Evolutionary conservation across 2,113 vertebrate genomes (phyloP), one percentile per base, ranked within the genome.

Genomic region (Onychostruthus taczanowskii): DNA sequence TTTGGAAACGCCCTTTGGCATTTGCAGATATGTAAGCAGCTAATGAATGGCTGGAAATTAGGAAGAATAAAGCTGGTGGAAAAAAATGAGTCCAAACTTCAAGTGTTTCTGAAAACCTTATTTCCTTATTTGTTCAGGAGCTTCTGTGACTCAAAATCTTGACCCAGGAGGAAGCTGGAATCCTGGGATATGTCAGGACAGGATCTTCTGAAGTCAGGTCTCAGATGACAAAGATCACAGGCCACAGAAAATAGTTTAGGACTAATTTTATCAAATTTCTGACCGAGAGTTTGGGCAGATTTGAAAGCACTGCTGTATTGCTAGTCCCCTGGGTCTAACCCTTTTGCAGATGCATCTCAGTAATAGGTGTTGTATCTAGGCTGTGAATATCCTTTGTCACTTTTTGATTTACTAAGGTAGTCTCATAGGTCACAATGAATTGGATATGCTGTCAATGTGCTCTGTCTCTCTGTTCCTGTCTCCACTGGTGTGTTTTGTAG

Each of bases 41-140:
- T 96, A 96, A 93, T 96, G 89, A 96, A 95, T 91, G 91, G 83
- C 82, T 97, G 93, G 89, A 95, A 95, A 93, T 96, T 75, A 94
- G 85, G 79, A 88, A 72, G 77, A 84, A 74, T 87, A 76, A 96
- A 93, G 66, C 70, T 79, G 52, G 53, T 87, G 91, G 94, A 80
- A 95, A 93, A 90, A 96, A 92, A 52, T 8, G 0, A 83, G 47
- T 63, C 55, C 59, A 84, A 77, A 64, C 47, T 77, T 31, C 76
- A 88, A 93, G 55, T 87, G n/a, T 85, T 94, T 95, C 82, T 93
- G 30, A 88, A 95, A 95, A 84, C 67, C 37, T 78, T 62, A 82
- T 59, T 74, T 85, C 87, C 87, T 93, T 94, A 90, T 94, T 97
- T 96, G 92, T 93, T 79, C 83, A 92, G 61, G 73, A 92, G 72